Evolutionary conservation across 2,888 invertebrate genomes (phyloP), one percentile per base, ranked within the genome.

Genomic region (Diloba caeruleocephala): DNA sequence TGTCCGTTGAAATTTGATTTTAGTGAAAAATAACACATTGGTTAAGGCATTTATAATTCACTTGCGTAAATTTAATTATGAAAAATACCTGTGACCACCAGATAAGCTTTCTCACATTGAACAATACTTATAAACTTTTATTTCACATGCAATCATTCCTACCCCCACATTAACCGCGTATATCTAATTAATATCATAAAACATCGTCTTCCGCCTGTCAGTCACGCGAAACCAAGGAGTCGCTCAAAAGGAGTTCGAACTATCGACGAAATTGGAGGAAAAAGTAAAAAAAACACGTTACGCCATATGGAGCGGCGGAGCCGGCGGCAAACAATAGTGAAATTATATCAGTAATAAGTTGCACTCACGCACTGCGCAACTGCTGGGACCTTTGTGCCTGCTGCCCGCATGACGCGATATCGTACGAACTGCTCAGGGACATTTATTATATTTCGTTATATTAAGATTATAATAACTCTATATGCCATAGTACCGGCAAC

Each of bases 331-430:
- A 93, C 92, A 93, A 93, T 92, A 88, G 92, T 84, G 86, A 79
- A 92, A 93, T 93, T 93, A 93, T 89, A 80, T 86, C 83, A 75
- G 85, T 93, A 93, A 93, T 93, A 92, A 92, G 87, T 87, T 76
- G 79, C 58, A 80, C 85, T 87, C 92, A 92, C 93, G 92, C 92
- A 89, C 87, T 62, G 56, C 73, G 67, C 91, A 92, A 92, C 92
- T 92, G 91, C 87, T 87, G 61, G 64, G 66, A 73, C 68, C 70
- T 74, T 76, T 76, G 74, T 74, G 67, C 64, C 59, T 53, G 59
- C 75, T 68, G 66, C 65, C 70, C 57, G 59, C 68, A 46, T 57
- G 65, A 36, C 61, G 57, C 52, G 49, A 21, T 53, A n/a, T n/a
- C n/a, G 52, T 26, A 49, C 32, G 41, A 36, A 29, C n/a, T 36